Percentiles rank a stretch among this genome's conserved stretches.
Evolutionary conservation across 2,888 invertebrate genomes (phyloP).

Genomic region (Bedellia somnulentella): DNA sequence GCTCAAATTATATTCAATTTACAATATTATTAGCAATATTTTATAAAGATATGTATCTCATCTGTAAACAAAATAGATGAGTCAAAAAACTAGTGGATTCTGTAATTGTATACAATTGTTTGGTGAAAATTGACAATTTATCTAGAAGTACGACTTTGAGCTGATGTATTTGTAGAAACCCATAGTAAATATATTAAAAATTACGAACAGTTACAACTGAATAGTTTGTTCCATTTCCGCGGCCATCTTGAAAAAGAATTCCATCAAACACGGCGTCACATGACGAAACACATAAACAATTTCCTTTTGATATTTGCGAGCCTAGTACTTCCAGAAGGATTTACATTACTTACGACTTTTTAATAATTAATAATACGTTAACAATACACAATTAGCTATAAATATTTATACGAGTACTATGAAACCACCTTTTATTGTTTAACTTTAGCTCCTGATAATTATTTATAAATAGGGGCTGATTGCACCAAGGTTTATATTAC

Average conservation of each 20-base stretch:
- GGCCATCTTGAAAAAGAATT: too few species aligned
- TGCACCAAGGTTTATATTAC: conserved; percentile 31
- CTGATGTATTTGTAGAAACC: too few species aligned
- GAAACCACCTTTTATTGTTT: conserved; percentile 47
- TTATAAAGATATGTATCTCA: conserved; percentile 55
- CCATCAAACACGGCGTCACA: too few species aligned
- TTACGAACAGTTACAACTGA: too few species aligned
- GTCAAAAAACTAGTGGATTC: conserved; percentile 20
- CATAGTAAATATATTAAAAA: too few species aligned
- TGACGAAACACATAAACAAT: too few species aligned
- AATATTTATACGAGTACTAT: conserved; percentile 61
- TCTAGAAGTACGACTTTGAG: conserved; percentile 43
- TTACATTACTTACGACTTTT: conserved; percentile 49
- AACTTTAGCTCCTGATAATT: conserved; percentile 29
- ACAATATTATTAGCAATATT: conserved; percentile 35
- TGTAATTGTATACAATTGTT: background rate
- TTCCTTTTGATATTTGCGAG: too few species aligned
- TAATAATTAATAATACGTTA: conserved; percentile 60
- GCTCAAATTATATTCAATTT: conserved; percentile 38
- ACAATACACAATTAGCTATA: conserved; percentile 63
- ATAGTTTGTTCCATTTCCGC: too few species aligned
- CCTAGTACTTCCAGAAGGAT: conserved; percentile 47
- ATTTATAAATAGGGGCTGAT: conserved; percentile 34
- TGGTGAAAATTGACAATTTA: conserved; percentile 40
- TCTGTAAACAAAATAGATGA: conserved; percentile 54